Conservation (phyloP, 2,113 vertebrate genomes). For the Alligator sinensis region DNA sequence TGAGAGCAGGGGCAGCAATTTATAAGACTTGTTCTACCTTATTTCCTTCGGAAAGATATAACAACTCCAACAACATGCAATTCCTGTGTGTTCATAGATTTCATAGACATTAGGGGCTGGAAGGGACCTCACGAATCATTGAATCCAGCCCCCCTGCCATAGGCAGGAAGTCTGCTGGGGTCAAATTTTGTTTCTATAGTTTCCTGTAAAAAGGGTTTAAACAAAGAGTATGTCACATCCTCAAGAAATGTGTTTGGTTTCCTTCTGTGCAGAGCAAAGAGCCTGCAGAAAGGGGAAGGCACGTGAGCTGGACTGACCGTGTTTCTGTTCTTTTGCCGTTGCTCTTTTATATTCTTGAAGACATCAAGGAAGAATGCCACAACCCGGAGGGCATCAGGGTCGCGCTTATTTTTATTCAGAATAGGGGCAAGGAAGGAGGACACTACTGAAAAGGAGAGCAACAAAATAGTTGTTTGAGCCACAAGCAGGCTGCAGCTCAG, state of each 20-base stretch:
- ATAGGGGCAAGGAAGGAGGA: conserved; percentile 76
- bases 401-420: conserved; percentile 78
- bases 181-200: too few relatives aligned
- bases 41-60: too few relatives aligned
- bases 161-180: too few relatives aligned
- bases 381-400: conserved; percentile 65
- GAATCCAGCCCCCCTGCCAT: too few relatives aligned
- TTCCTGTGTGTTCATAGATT: too few relatives aligned
- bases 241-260: neutral
- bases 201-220: too few relatives aligned
- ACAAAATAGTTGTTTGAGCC: neutral
- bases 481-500: neutral
- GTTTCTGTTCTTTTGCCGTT: conserved; percentile 31
- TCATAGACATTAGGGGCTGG: too few relatives aligned
- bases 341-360: conserved; percentile 79
- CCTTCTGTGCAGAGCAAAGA: neutral
- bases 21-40: too few relatives aligned
- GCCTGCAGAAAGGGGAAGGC: neutral
- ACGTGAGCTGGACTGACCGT: conserved; percentile 37
- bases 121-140: too few relatives aligned
- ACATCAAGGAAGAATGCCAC: conserved; percentile 73
- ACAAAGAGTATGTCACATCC: neutral
- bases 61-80: too few relatives aligned
- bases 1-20: too few relatives aligned
- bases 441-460: conserved; percentile 66